Evolutionary conservation across 2,888 invertebrate species (phyloP).

Genomic region (Onchidella celtica): DNA sequence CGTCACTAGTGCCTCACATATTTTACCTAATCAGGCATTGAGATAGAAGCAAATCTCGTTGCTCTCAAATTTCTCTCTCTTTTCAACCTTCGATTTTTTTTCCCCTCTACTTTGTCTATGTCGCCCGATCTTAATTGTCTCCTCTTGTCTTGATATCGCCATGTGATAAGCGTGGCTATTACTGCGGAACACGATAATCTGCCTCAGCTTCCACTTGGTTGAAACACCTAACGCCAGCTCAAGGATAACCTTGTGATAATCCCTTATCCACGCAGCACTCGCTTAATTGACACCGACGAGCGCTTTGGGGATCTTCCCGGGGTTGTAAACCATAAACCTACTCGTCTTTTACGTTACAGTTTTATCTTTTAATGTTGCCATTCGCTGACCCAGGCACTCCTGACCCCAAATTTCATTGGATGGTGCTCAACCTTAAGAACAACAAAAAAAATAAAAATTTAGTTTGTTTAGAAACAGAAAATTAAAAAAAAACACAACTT

Average conservation of each 20-base stretch:
- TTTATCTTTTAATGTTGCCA: background rate
- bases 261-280: background rate
- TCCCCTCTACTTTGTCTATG: background rate
- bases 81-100: background rate
- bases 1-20: too few species aligned
- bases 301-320: slow-evolving; percentile 10
- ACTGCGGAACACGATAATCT: slow-evolving; percentile 19
- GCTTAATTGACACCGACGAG: slow-evolving; percentile 39
- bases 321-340: slow-evolving; percentile 18
- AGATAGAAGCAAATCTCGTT: too few species aligned
- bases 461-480: too few species aligned
- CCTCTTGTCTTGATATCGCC: background rate
- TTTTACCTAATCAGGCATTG: too few species aligned
- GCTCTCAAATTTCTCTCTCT: background rate
- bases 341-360: background rate
- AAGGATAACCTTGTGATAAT: slow-evolving; percentile 11
- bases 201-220: background rate
- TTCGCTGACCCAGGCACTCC: background rate
- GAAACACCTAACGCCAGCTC: slow-evolving; percentile 3
- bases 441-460: too few species aligned
- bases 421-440: too few species aligned
- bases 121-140: slow-evolving; percentile 14
- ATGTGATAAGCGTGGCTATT: slow-evolving; percentile 30
- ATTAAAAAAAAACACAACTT: too few species aligned
- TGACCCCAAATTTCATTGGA: background rate